Base-by-base conservation (phyloP, 2,888 invertebrate genomes). In the Orthonychiurus folsomi region DNA sequence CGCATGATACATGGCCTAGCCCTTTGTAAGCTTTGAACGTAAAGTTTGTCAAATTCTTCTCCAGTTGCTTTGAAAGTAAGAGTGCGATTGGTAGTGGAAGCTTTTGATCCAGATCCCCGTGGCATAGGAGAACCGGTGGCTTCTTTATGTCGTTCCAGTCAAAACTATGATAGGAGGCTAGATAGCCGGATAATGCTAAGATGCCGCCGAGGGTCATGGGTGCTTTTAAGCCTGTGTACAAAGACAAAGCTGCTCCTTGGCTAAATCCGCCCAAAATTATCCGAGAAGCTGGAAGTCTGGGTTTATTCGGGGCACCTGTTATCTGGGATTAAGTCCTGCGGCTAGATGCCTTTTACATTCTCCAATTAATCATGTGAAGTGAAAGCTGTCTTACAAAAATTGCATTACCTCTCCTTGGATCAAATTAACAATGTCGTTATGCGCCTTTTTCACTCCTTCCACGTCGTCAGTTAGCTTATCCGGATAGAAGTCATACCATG, bases 261-360 rank as follows among this genome's bases (percentile, higher is more conserved):
- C 95, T 95, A 78, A 97, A 97, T 20, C 97, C 97, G 59, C 96
- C 97, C 55, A 97, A 71, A 52, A 94, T 78, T 73, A 97, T 90
- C 64, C 90, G 84, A 73, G 86, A 84, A 18, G 89, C 81, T 56
- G 88, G 84, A 75, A 96, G 90, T 12, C 95, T 94, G 63, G 81
- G 81, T n/a, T n/a, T n/a, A n/a, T n/a, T n/a, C n/a, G n/a, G n/a
- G n/a, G n/a, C n/a, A n/a, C n/a, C n/a, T n/a, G n/a, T n/a, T n/a
- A n/a, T n/a, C n/a, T n/a, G n/a, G n/a, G n/a, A n/a, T n/a, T n/a
- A n/a, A n/a, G n/a, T n/a, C n/a, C n/a, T n/a, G n/a, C n/a, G n/a
- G n/a, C n/a, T n/a, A n/a, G n/a, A n/a, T n/a, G n/a, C n/a, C n/a
- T n/a, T n/a, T n/a, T n/a, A n/a, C n/a, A n/a, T n/a, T n/a, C n/a